These are phyloP conservation scores for Calyptommatus sinebrachiatus DNA, from an alignment of 2,113 vertebrate species.

Conservation along the genomic window DNA sequence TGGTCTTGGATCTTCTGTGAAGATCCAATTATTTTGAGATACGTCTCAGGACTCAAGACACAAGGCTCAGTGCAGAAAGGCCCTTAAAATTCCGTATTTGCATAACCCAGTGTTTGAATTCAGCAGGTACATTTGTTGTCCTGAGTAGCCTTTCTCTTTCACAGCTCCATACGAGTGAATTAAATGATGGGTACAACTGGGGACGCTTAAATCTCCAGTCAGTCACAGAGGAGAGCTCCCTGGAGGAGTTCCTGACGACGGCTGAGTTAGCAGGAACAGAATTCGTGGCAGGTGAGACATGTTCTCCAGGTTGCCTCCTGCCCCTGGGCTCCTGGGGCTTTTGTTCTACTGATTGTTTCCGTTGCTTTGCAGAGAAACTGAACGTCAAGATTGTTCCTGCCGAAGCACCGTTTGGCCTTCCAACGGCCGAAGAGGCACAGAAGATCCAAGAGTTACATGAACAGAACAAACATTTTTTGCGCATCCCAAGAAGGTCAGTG, in stretches of 20 bases:
- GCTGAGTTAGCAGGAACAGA: conserved; percentile 93
- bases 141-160: not conserved
- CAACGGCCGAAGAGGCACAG: conserved; percentile 80
- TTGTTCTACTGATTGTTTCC: not conserved
- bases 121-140: no score
- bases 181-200: conserved; percentile 88
- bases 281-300: conserved; percentile 84
- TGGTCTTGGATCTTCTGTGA: no score
- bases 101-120: no score
- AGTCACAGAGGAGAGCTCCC: conserved; percentile 88
- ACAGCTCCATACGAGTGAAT: conserved; percentile 90
- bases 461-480: conserved; percentile 84
- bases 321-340: not conserved
- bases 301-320: not conserved
- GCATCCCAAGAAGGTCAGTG: conserved; percentile 85
- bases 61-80: no score
- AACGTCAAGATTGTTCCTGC: conserved; percentile 88
- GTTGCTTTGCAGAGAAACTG: conserved; percentile 81
- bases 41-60: no score
- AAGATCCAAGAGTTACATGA: conserved; percentile 83
- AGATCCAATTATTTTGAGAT: no score
- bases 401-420: conserved; percentile 79
- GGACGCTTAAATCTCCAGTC: conserved; percentile 87
- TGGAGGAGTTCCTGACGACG: conserved; percentile 95
- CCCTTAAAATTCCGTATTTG: no score